Percentiles rank a stretch among this genome's conserved stretches.
These are phyloP conservation scores for Columba janthina DNA, from an alignment of 2,113 vertebrate species.

Conservation along the genomic window DNA sequence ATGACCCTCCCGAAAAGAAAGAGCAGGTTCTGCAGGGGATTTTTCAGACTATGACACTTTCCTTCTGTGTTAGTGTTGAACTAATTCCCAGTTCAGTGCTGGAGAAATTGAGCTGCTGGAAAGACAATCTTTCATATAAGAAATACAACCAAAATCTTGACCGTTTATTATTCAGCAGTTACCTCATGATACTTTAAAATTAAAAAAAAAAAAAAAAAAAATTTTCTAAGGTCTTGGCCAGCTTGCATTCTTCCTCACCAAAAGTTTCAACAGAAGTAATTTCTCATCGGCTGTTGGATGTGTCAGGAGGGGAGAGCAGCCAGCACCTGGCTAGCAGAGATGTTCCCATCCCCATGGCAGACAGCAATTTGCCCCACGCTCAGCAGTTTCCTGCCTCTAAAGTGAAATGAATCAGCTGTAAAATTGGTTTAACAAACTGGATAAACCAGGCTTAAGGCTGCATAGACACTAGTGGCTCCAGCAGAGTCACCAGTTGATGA, in stretches of 20 bases:
- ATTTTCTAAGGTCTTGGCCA: neutral
- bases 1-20: neutral
- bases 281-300: neutral
- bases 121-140: slow-evolving; percentile 30
- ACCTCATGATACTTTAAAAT: slow-evolving; percentile 23
- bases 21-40: neutral
- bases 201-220: neutral
- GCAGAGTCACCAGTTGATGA: neutral
- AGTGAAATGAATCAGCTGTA: slow-evolving; percentile 10
- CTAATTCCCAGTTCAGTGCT: slow-evolving; percentile 36
- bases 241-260: slow-evolving; percentile 1
- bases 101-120: slow-evolving; percentile 16
- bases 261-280: slow-evolving; percentile 18
- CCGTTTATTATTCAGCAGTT: slow-evolving; percentile 35
- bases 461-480: neutral
- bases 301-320: neutral
- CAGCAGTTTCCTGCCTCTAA: neutral
- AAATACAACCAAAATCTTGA: slow-evolving; percentile 51
- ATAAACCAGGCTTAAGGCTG: slow-evolving; percentile 2
- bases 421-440: neutral
- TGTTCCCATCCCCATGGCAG: neutral
- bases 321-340: neutral
- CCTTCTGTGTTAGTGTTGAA: slow-evolving; percentile 53
- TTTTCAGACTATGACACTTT: neutral
- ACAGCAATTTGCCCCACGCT: neutral